Evolutionary conservation across 1,140 invertebrate species (phyloP), one percentile per base, ranked within the genome.

Genomic region (Halesus radiatus): DNA sequence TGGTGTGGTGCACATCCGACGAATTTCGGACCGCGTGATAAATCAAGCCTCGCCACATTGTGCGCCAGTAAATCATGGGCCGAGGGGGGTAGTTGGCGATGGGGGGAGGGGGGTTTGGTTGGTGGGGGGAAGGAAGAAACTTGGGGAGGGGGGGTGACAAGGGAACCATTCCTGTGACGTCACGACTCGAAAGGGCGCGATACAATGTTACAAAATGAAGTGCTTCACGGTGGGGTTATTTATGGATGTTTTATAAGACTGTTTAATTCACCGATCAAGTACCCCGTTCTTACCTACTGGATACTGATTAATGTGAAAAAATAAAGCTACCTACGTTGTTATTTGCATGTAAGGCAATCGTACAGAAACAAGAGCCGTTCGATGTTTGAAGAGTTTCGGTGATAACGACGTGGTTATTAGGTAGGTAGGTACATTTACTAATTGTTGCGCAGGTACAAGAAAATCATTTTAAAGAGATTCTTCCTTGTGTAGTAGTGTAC

Each of bases 31-130:
- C 80, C 75, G 56, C 54, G 75, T 64, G 45, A 81, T 84, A 84
- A 84, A 84, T 84, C 82, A 84, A 80, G 82, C 72, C 80, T 79
- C 80, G 80, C 82, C 82, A 84, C 82, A 84, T 79, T 81, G 82
- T 84, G 77, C 58, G 80, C 37, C 52, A 60, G 75, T 84, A 81
- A 84, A 84, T 84, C 82, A 84, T 84, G 66, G 66, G 53, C 54
- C 74, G 70, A 73, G 72, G 64, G 58, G 72, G 70, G 80, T 50
- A 54, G 66, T 15, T 7, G 26, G 62, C 3, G 10, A 1, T 0
- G n/a, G 26, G 62, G 62, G 29, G 62, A 37, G 3, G 16, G 60
- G 23, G 60, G 26, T n/a, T 16, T n/a, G 26, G n/a, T 22, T 22
- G n/a, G 54, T 56, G 6, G 15, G 3, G 32, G 29, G 32, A 8